Conservation (phyloP, 2,797 vertebrate genomes). For the Microchirus variegatus region DNA sequence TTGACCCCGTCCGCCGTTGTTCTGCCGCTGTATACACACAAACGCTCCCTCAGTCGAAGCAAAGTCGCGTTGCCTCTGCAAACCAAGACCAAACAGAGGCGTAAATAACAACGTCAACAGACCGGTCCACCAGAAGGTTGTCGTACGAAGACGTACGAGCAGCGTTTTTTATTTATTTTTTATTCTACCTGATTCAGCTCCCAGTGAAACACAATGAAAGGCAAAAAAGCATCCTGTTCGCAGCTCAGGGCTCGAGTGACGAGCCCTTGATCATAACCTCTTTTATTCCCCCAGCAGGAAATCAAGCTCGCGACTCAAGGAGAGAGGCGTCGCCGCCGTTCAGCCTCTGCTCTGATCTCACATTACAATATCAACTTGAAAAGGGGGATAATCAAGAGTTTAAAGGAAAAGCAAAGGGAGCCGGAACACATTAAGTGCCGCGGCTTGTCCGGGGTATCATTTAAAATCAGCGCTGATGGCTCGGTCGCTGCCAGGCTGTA, state of each 20-base stretch:
- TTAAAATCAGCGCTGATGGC: slow-evolving; percentile 81
- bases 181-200: slow-evolving; percentile 12
- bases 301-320: slow-evolving; percentile 56
- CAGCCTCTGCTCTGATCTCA: slow-evolving; percentile 64
- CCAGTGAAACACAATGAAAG: slow-evolving; percentile 20
- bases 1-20: too few species aligned
- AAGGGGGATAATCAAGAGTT: slow-evolving; percentile 65
- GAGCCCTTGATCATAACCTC: slow-evolving; percentile 71
- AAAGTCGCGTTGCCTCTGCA: too few species aligned
- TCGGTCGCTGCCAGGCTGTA: slow-evolving; percentile 72
- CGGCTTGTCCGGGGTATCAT: slow-evolving; percentile 69
- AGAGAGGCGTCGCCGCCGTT: slow-evolving; percentile 54
- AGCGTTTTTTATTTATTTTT: slow-evolving; percentile 38
- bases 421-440: slow-evolving; percentile 49
- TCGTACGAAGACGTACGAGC: slow-evolving; percentile 37
- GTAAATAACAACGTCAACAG: too few species aligned
- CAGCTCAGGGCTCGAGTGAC: slow-evolving; percentile 48
- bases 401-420: slow-evolving; percentile 56
- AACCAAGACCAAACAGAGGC: neutral
- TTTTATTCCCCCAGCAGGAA: slow-evolving; percentile 55
- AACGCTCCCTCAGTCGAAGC: too few species aligned
- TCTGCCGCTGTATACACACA: too few species aligned
- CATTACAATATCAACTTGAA: slow-evolving; percentile 57
- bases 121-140: slow-evolving; percentile 1
- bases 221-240: slow-evolving; percentile 37